phyloP scores from a whole-genome alignment of 2,888 invertebrate genomes.

The Nomada hirtipes region DNA sequence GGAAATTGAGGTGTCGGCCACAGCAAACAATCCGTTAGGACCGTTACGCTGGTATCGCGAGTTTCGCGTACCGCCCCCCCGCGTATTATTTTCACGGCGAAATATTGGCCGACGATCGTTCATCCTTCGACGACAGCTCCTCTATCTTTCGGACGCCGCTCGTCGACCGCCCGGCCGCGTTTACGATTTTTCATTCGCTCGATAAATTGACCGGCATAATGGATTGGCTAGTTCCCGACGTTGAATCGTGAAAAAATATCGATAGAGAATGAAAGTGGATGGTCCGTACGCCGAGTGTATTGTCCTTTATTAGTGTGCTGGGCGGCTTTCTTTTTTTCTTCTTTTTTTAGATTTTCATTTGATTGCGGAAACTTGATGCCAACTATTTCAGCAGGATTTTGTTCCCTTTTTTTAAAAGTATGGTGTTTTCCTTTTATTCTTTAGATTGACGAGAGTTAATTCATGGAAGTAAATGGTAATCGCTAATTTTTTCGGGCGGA shows the following conservation, averaged over 20 bases:
- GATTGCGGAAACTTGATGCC: too few relatives aligned
- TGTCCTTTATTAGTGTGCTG: constrained; percentile 1
- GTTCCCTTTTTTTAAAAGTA: too few relatives aligned
- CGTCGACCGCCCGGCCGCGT: not conserved
- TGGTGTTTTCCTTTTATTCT: too few relatives aligned
- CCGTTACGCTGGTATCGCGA: constrained; percentile 54
- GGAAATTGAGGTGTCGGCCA: constrained; percentile 67
- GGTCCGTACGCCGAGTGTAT: not conserved
- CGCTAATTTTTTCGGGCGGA: too few relatives aligned
- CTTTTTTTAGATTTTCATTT: too few relatives aligned
- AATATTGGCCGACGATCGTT: constrained; percentile 56
- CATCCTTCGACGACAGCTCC: constrained; percentile 43
- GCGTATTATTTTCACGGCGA: constrained; percentile 53
- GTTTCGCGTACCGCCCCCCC: constrained; percentile 28
- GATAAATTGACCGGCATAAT: constrained; percentile 23
- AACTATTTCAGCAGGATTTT: too few relatives aligned
- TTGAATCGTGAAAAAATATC: constrained; percentile 18
- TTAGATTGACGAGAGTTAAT: too few relatives aligned
- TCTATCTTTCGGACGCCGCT: constrained; percentile 26
- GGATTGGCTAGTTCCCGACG: constrained; percentile 19
- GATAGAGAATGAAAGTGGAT: not conserved
- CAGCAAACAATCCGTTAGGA: constrained; percentile 60
- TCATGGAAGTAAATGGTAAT: too few relatives aligned
- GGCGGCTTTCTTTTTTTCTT: not conserved
- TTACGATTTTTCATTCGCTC: constrained; percentile 29